phyloP scores from a whole-genome alignment of 2,888 invertebrate genomes.

The Phyllotreta cruciferae region DNA sequence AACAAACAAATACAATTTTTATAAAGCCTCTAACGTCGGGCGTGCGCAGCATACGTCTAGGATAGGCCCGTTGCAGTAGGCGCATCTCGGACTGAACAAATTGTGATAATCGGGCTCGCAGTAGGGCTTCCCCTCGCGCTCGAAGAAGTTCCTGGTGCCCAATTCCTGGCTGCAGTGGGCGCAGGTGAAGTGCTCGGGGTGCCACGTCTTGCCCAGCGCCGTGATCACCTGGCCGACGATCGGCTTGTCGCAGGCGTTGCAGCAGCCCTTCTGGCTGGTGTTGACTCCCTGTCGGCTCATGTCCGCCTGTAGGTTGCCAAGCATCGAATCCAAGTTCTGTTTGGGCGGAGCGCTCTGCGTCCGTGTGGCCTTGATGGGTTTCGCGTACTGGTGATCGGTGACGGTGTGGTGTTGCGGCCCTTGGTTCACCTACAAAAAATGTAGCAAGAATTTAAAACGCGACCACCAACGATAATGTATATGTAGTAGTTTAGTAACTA shows the following conservation, averaged over 20 bases:
- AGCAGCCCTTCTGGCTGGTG: constrained; percentile 98
- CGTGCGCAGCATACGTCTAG: constrained; percentile 76
- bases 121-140: constrained; percentile 94
- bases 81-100: constrained; percentile 97
- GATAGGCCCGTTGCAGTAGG: constrained; percentile 98
- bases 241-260: constrained; percentile 98
- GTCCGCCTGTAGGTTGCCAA: constrained; percentile 92
- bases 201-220: constrained; percentile 98
- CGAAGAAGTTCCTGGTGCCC: constrained; percentile 98
- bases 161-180: constrained; percentile 96
- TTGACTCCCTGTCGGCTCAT: constrained; percentile 99
- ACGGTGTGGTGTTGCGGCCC: constrained; percentile 71
- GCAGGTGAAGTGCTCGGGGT: constrained; percentile 98
- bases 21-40: constrained; percentile 10
- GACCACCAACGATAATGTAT: too few species aligned
- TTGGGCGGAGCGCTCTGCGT: constrained; percentile 54
- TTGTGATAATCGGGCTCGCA: constrained; percentile 99
- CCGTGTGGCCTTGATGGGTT: constrained; percentile 64
- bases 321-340: constrained; percentile 75
- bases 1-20: constrained; percentile 54
- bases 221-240: constrained; percentile 99
- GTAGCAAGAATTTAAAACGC: neutral
- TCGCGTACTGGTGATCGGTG: constrained; percentile 74
- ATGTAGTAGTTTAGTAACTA: constrained; percentile 22
- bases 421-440: constrained; percentile 66